A percentile compares a stretch with the other conserved stretches of the same genome.
Conservation (phyloP, 2,888 invertebrate genomes). For the Cryptus viduatorius region DNA sequence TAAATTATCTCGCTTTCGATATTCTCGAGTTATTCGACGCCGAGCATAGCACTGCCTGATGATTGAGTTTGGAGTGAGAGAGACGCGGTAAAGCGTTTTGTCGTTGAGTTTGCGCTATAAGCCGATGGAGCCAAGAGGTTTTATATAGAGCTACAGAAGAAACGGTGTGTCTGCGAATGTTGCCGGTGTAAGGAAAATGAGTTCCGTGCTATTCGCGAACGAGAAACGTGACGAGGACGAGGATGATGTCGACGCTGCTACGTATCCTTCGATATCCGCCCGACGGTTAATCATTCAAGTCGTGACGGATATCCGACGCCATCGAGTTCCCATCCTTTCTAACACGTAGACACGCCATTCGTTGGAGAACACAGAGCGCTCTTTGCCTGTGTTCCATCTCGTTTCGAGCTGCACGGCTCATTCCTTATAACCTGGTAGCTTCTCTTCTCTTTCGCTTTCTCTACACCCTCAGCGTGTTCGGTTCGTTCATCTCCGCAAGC, state of each 20-base stretch:
- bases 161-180: background rate
- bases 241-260: constrained; percentile 32
- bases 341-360: background rate
- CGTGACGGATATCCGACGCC: constrained; percentile 45
- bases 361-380: constrained; percentile 13
- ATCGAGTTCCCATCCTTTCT: constrained; percentile 16
- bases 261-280: constrained; percentile 45
- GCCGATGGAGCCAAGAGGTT: constrained; percentile 21
- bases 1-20: background rate
- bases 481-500: constrained; percentile 10
- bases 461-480: background rate
- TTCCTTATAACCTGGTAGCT: constrained; percentile 13
- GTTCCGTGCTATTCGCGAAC: constrained; percentile 21
- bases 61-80: constrained; percentile 19
- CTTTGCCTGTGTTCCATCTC: background rate
- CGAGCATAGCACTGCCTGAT: constrained; percentile 12
- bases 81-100: constrained; percentile 3
- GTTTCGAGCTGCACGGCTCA: background rate
- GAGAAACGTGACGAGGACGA: constrained; percentile 43
- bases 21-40: constrained; percentile 5
- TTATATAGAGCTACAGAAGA: background rate
- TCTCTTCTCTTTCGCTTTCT: background rate
- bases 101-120: constrained; percentile 1
- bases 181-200: constrained; percentile 11
- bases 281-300: constrained; percentile 54